Conservation (phyloP, 2,797 vertebrate genomes). For the Gymnoscopelus microlampas region DNA sequence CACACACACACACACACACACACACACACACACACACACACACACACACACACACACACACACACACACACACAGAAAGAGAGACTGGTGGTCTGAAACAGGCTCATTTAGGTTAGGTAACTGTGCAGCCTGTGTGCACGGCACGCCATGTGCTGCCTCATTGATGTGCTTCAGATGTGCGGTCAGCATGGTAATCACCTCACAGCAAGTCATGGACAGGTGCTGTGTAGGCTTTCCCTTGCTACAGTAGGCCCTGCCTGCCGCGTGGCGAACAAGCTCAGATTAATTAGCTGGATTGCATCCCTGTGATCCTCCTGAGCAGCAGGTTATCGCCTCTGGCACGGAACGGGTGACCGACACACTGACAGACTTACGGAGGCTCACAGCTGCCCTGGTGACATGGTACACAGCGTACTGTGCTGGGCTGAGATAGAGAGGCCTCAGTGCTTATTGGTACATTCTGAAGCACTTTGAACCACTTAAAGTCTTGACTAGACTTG, state of each 20-base stretch:
- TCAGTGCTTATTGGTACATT: no score
- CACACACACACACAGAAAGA: not conserved
- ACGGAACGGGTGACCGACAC: conserved; percentile 55
- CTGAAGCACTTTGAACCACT: no score
- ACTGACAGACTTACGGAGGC: conserved; percentile 47
- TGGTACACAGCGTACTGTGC: conserved; percentile 33
- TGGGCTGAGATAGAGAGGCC: no score
- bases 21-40: not conserved
- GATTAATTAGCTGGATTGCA: conserved; percentile 71
- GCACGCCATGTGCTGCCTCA: not conserved
- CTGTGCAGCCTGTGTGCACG: not conserved
- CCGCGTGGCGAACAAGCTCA: conserved; percentile 73
- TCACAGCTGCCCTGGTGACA: conserved; percentile 62
- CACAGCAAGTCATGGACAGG: not conserved
- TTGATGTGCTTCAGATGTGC: not conserved
- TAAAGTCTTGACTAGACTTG: no score
- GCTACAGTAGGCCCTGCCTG: conserved; percentile 26
- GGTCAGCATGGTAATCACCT: not conserved
- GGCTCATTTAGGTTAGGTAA: not conserved
- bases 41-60: not conserved
- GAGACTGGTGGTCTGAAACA: not conserved
- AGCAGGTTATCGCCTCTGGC: conserved; percentile 64
- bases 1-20: not conserved
- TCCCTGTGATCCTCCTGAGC: conserved; percentile 46
- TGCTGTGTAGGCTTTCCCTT: conserved; percentile 21